A percentile compares a stretch with the other conserved stretches of the same genome.
Conservation (phyloP, 1,140 invertebrate species). For the Panonychus citri region DNA sequence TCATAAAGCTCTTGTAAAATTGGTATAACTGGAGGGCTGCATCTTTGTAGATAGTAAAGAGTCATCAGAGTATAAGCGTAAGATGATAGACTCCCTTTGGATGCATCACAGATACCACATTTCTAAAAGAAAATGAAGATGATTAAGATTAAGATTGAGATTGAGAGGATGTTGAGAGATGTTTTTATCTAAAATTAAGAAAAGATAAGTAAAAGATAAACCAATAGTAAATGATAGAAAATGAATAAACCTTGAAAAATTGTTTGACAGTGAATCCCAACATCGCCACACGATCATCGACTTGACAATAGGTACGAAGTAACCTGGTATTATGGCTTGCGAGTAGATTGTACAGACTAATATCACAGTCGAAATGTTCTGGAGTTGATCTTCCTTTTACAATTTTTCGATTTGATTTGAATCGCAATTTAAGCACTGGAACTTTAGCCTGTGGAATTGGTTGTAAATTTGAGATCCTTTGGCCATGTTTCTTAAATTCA, state of each 20-base stretch:
- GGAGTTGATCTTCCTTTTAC: too few relatives aligned
- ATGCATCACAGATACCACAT: conserved; percentile 38
- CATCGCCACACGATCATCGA: conserved; percentile 30
- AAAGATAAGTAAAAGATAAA: neutral
- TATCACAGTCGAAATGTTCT: conserved; percentile 30
- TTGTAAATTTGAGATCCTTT: conserved; percentile 25
- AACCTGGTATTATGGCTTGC: conserved; percentile 31
- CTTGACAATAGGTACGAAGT: conserved; percentile 27
- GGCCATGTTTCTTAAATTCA: conserved; percentile 22
- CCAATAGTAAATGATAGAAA: neutral
- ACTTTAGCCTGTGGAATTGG: conserved; percentile 36
- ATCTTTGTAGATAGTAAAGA: conserved; percentile 34
- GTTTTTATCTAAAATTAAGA: too few relatives aligned
- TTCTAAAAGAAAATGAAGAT: conserved; percentile 16
- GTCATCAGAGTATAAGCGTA: conserved; percentile 39
- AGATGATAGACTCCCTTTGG: conserved; percentile 33
- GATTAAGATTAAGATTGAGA: neutral
- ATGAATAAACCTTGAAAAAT: conserved; percentile 32
- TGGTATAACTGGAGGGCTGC: conserved; percentile 32
- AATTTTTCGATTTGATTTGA: too few relatives aligned
- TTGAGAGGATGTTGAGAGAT: too few relatives aligned
- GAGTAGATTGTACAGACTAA: conserved; percentile 35
- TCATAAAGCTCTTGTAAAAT: conserved; percentile 30
- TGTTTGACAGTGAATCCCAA: conserved; percentile 34
- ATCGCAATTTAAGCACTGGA: conserved; percentile 37